A percentile compares a stretch with the other conserved stretches of the same genome.
These are phyloP conservation scores for Aphodius sticticus DNA, from an alignment of 2,888 invertebrate species.

Conservation along the genomic window DNA sequence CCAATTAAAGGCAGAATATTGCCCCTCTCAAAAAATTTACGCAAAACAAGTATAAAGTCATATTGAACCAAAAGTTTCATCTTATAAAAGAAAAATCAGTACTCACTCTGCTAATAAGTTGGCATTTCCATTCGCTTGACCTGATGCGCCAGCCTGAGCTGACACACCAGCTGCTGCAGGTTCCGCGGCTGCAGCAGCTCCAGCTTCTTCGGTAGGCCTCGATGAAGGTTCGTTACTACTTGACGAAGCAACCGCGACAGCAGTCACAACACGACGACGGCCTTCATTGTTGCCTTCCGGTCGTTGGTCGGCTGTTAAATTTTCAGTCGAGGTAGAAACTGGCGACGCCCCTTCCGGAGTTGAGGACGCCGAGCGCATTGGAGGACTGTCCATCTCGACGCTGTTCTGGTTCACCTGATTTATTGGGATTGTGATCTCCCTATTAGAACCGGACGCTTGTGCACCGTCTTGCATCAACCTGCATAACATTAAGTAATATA, in stretches of 20 bases:
- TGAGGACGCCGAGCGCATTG: conserved; percentile 47
- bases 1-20: no score
- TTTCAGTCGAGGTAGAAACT: conserved; percentile 50
- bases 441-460: neutral
- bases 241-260: neutral
- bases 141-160: neutral
- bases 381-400: conserved; percentile 40
- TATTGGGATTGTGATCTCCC: neutral
- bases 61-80: neutral
- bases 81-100: neutral
- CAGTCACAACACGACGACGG: conserved; percentile 33
- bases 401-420: conserved; percentile 17
- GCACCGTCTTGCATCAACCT: conserved; percentile 18
- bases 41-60: no score
- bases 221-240: conserved; percentile 30
- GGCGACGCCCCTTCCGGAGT: conserved; percentile 51
- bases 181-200: conserved; percentile 25
- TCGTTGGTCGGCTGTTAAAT: conserved; percentile 47
- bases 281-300: conserved; percentile 40
- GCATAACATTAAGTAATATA: neutral
- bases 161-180: conserved; percentile 28
- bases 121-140: conserved; percentile 11
- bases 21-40: no score
- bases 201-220: conserved; percentile 24
- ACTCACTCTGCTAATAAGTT: conserved; percentile 44